Evolutionary conservation across 64 coral and sea anemone species (phyloP).

Genomic region (Montipora sp.): DNA sequence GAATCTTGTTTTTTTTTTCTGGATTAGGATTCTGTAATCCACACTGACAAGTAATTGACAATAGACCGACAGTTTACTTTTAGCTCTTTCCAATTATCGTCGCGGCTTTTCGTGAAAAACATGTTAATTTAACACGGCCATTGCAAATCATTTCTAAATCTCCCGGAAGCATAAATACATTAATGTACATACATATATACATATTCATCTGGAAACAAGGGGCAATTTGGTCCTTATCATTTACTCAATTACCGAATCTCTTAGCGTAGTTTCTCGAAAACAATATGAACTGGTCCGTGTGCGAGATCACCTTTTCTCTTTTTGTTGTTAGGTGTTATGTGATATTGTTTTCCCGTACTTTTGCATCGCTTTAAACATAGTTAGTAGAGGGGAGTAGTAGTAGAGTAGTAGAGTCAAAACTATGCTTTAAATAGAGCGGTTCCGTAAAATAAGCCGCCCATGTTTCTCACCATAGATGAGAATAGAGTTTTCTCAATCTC

Average conservation of each 20-base stretch:
- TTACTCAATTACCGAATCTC: background rate
- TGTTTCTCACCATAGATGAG: too few relatives aligned
- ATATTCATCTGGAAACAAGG: background rate
- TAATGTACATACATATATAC: background rate
- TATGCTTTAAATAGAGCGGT: too few relatives aligned
- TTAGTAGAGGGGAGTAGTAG: too few relatives aligned
- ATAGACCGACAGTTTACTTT: background rate
- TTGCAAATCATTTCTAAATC: background rate
- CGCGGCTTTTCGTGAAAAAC: background rate
- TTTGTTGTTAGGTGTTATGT: background rate
- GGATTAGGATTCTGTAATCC: background rate
- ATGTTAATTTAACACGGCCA: constrained; percentile 8
- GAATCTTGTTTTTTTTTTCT: background rate
- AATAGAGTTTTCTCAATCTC: too few relatives aligned
- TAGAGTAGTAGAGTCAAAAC: too few relatives aligned
- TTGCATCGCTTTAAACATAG: too few relatives aligned
- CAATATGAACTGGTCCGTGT: too few relatives aligned
- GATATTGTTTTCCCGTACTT: too few relatives aligned
- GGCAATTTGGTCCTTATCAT: background rate
- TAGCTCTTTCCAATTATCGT: background rate
- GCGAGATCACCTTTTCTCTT: too few relatives aligned
- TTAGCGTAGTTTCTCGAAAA: background rate
- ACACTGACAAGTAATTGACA: too few relatives aligned
- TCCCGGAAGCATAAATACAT: background rate
- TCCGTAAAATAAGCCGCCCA: too few relatives aligned